These are phyloP conservation scores for Noturus placidus DNA, from an alignment of 2,113 vertebrate genomes.

Conservation along the genomic window DNA sequence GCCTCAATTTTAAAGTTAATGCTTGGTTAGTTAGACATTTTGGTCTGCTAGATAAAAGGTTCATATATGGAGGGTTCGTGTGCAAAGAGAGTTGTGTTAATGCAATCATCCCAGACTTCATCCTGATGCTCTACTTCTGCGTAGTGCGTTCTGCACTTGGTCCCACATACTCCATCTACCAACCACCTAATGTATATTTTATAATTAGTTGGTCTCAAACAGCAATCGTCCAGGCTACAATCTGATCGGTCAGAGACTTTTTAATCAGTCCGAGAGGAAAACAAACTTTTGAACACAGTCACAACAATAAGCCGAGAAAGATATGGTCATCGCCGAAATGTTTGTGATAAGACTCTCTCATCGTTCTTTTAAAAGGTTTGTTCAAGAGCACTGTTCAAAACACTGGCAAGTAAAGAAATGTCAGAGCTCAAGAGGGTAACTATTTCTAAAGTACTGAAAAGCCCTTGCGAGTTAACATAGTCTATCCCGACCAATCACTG, in stretches of 20 bases:
- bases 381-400: background rate
- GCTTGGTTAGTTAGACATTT: background rate
- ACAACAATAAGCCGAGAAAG: background rate
- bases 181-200: background rate
- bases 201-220: background rate
- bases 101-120: background rate
- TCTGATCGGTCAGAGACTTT: background rate
- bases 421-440: background rate
- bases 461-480: background rate
- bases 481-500: background rate
- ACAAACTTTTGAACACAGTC: background rate
- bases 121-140: background rate
- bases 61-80: background rate
- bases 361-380: background rate
- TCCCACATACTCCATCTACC: background rate
- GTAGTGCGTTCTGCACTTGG: background rate
- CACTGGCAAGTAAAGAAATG: constrained; percentile 5
- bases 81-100: background rate
- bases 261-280: background rate
- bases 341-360: background rate
- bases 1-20: background rate
- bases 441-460: background rate
- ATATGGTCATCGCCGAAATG: too few relatives aligned
- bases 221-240: background rate
- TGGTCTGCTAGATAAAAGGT: background rate